Evolutionary conservation across 2,888 invertebrate species (phyloP), one percentile per base, ranked within the genome.

Genomic region (Tetrapedia diversipes): DNA sequence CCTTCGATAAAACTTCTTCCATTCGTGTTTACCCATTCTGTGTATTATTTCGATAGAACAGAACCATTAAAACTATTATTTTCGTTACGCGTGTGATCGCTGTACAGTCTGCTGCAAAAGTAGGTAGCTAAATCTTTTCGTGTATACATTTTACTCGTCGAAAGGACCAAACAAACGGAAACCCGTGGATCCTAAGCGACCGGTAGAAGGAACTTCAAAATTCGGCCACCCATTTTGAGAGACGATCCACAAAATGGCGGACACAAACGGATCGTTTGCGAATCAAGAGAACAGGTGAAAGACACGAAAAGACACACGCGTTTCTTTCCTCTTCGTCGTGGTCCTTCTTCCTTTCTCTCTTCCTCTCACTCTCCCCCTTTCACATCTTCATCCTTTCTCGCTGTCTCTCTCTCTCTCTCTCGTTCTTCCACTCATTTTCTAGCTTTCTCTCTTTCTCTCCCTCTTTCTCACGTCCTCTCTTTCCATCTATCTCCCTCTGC

Each of bases 301-400:
- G 51, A 75, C 67, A 70, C 70, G 79, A 56, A 83, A 75, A 81
- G 41, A 65, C 77, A 22, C 77, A 22, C 79, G 68, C 76, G 64
- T 64, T 70, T 59, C 79, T 67, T 78, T 76, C 80, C 78, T 86
- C 75, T 78, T 69, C 81, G 79, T 82, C 75, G 60, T 80, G 70
- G 73, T 81, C 79, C 69, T 74, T 74, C 75, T 77, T 74, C 80
- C 78, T 77, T 65, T 73, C 77, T 82, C 73, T 79, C 77, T 73
- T 79, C 45, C 79, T 78, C 61, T 11, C 63, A 34, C 53, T 43
- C 53, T 43, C 39, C 47, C 37, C 37, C 47, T 51, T 43, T 64
- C 56, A 39, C 27, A 45, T 57, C 53, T 49, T 61, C 43, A 37
- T 22, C 68, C 73, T 69, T 67, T 65, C 65, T n/a, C n/a, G n/a